These are phyloP conservation scores for Agonopterix alstromeriana DNA, from an alignment of 2,888 invertebrate species.

Conservation along the genomic window DNA sequence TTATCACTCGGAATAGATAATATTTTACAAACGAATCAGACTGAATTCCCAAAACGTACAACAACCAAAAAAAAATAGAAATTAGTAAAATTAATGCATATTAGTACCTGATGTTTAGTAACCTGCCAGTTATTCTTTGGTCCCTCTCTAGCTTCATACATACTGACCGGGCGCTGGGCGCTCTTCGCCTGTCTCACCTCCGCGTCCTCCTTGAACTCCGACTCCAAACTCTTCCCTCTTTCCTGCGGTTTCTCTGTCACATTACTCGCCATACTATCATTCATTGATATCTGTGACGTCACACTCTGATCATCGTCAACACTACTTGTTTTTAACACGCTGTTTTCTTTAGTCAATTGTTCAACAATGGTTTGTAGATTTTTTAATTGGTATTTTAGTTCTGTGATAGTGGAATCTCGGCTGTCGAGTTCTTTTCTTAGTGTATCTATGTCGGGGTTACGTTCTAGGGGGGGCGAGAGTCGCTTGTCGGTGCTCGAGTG, in stretches of 20 bases:
- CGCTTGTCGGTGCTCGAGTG: slow-evolving; percentile 27
- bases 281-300: slow-evolving; percentile 55
- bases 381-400: slow-evolving; percentile 78
- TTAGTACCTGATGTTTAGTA: slow-evolving; percentile 77
- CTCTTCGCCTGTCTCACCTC: slow-evolving; percentile 59
- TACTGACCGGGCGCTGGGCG: slow-evolving; percentile 87
- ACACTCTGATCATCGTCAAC: slow-evolving; percentile 61
- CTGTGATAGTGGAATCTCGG: slow-evolving; percentile 80
- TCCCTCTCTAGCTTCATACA: slow-evolving; percentile 91
- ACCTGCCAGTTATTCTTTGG: slow-evolving; percentile 77
- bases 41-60: neutral
- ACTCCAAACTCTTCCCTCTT: slow-evolving; percentile 61
- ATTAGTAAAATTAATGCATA: slow-evolving; percentile 49
- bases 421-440: slow-evolving; percentile 76
- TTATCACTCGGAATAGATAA: too few relatives aligned
- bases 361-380: slow-evolving; percentile 83
- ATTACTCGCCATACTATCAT: slow-evolving; percentile 37
- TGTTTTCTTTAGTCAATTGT: slow-evolving; percentile 87
- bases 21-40: neutral
- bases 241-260: slow-evolving; percentile 42
- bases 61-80: slow-evolving; percentile 10
- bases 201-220: slow-evolving; percentile 58
- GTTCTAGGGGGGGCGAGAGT: slow-evolving; percentile 29
- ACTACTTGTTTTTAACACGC: slow-evolving; percentile 80
- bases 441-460: slow-evolving; percentile 43